Percentiles rank a stretch among this genome's conserved stretches.
Evolutionary conservation across 2,113 vertebrate genomes (phyloP).

Genomic region (Daboia siamensis): DNA sequence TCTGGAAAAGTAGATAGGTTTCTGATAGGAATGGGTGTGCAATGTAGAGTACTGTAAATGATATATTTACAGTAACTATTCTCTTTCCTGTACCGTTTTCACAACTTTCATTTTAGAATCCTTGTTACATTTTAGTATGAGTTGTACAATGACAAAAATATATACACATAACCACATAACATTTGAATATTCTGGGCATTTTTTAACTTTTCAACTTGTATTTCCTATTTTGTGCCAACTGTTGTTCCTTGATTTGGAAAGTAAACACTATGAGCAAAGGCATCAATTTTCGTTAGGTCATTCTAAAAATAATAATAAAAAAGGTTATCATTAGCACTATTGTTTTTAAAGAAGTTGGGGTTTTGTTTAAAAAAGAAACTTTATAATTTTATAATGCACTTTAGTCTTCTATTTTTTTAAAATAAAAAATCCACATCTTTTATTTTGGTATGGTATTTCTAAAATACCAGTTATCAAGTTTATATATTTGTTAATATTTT

Average conservation of each 20-base stretch:
- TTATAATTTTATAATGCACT: background rate
- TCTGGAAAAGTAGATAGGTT: background rate
- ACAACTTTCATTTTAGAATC: background rate
- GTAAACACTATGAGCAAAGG: background rate
- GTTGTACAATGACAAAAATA: background rate
- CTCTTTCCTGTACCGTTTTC: background rate
- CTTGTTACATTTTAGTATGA: background rate
- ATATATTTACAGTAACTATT: background rate
- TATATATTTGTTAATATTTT: background rate
- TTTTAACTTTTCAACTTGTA: background rate
- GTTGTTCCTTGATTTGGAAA: background rate
- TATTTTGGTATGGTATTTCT: background rate
- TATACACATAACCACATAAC: background rate
- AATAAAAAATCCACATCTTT: background rate
- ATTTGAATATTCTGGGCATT: background rate
- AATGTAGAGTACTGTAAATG: background rate
- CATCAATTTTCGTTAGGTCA: background rate
- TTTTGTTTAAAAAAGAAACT: background rate
- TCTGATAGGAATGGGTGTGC: background rate
- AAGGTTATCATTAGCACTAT: background rate
- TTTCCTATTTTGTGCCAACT: background rate
- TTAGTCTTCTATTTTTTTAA: background rate
- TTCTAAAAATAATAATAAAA: background rate
- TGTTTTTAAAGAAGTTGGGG: background rate
- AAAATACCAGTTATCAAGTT: background rate